Evolutionary conservation across 2,888 invertebrate genomes (phyloP), one percentile per base, ranked within the genome.

Genomic region (Lagria hirta): DNA sequence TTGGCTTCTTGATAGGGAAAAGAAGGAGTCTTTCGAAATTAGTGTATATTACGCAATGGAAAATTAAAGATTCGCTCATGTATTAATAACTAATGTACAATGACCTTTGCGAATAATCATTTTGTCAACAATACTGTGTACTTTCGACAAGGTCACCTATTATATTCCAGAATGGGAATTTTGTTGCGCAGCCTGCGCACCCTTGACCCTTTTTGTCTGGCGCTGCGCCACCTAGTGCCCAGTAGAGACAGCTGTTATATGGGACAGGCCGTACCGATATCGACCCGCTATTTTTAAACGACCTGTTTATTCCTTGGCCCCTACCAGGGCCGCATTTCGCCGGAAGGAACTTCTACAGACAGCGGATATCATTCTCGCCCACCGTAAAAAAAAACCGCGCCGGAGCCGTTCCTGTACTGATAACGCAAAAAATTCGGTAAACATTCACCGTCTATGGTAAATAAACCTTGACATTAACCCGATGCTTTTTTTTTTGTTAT

Each of bases 221-320:
- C 8, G 16, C 26, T 3, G 15, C 26, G 41, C 41, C 41, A 32
- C 32, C 32, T 32, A 32, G 23, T 22, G 36, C 5, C 34, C n/a
- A 17, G 27, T 29, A 33, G 29, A 42, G 29, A 35, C 34, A 42
- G 12, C 30, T 22, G 11, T 34, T 41, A 41, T 38, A 18, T 24
- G 35, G 42, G 34, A 34, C 34, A 42, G 42, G 35, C 38, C 24
- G 30, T 30, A 30, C 30, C 16, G 16, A 43, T 36, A 43, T 43
- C 43, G 43, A 43, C 43, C n/a, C 7, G 29, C 54, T 58, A 56
- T 58, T 54, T 52, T 55, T 55, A 55, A 50, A 53, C 53, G 58
- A 58, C 58, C 58, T 55, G 58, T 54, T 58, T 58, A 55, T 55
- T 52, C 71, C 68, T 68, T 71, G 70, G 72, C 72, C 73, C 69